A percentile compares a stretch with the other conserved stretches of the same genome.
phyloP scores from a whole-genome alignment of 1,140 invertebrate genomes.

The Pteromalus puparum region DNA sequence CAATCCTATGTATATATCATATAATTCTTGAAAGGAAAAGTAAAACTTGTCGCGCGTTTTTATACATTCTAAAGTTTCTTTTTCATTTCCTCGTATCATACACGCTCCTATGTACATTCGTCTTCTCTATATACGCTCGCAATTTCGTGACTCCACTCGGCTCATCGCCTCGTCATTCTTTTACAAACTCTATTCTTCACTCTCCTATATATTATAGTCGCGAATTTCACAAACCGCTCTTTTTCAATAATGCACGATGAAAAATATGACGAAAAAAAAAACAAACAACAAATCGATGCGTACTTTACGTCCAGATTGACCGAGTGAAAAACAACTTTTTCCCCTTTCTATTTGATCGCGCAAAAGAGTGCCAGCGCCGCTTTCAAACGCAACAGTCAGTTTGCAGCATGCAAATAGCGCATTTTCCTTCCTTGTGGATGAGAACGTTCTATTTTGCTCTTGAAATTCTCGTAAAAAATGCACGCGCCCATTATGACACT shows the following conservation, averaged over 20 bases:
- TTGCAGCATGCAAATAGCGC: constrained; percentile 36
- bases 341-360: not conserved
- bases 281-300: not conserved
- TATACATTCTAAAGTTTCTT: constrained; percentile 32
- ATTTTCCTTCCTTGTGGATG: not conserved
- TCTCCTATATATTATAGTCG: not conserved
- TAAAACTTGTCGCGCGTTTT: constrained; percentile 10
- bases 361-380: not conserved
- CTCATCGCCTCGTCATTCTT: not conserved
- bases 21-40: constrained; percentile 18
- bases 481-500: not conserved
- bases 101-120: constrained; percentile 30
- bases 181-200: not conserved
- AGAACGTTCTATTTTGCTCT: not conserved
- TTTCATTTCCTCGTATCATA: constrained; percentile 18
- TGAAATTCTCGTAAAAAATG: constrained; percentile 3
- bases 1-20: constrained; percentile 23
- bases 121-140: not conserved
- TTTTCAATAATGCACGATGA: not conserved
- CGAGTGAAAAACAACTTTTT: constrained; percentile 17
- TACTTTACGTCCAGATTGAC: not conserved
- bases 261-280: not conserved
- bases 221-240: not conserved
- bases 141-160: not conserved
- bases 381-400: constrained; percentile 17